phyloP scores from a whole-genome alignment of 2,113 vertebrate species.

The Elephas maximus region DNA sequence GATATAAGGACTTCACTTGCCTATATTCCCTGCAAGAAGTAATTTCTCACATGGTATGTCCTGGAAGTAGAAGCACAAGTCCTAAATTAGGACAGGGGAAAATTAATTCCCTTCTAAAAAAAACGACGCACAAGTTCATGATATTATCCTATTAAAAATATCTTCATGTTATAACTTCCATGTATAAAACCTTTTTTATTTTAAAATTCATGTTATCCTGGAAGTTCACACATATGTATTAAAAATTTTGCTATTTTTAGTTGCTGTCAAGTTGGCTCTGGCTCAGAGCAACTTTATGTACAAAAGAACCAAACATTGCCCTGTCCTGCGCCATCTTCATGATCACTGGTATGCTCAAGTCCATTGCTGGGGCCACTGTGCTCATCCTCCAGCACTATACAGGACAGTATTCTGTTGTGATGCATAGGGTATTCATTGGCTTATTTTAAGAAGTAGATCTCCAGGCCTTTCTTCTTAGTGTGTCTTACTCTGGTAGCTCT shows the following conservation, averaged over 20 bases:
- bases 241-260: neutral
- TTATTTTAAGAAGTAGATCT: too few species aligned
- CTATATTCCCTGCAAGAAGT: neutral
- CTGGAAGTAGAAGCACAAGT: neutral
- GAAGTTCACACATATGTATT: constrained; percentile 1
- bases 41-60: neutral
- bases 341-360: too few species aligned
- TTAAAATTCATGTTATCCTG: neutral
- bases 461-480: too few species aligned
- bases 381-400: too few species aligned
- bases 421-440: too few species aligned
- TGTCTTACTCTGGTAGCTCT: too few species aligned
- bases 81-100: neutral
- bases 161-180: neutral
- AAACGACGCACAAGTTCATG: neutral
- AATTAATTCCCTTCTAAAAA: neutral
- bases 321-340: too few species aligned
- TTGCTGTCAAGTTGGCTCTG: too few species aligned
- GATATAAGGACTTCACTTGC: neutral
- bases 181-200: constrained; percentile 27
- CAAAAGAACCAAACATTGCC: too few species aligned
- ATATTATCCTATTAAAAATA: neutral
- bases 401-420: too few species aligned
- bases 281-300: too few species aligned
- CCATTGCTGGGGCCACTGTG: too few species aligned